A percentile compares a stretch with the other conserved stretches of the same genome.
These are phyloP conservation scores for Bubalus kerabau DNA, from an alignment of 2,113 vertebrate species.

Conservation along the genomic window DNA sequence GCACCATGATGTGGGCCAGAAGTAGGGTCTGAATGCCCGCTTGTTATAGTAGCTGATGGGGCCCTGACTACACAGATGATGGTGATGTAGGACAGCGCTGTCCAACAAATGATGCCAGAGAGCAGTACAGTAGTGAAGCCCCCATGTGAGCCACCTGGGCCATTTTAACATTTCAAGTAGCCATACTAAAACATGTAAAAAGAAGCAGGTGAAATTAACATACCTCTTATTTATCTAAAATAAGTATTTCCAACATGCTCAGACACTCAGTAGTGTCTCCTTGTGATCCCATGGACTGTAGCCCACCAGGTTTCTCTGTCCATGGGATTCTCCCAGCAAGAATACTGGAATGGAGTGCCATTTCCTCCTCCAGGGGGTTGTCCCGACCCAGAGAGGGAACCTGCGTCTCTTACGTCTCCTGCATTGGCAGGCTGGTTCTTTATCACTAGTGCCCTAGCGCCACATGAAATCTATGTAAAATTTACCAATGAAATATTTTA, in stretches of 20 bases:
- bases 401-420: neutral
- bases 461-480: neutral
- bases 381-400: no score
- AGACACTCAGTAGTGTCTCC: neutral
- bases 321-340: neutral
- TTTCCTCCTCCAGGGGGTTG: neutral
- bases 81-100: no score
- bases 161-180: neutral
- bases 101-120: neutral
- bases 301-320: neutral
- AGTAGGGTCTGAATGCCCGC: neutral
- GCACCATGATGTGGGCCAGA: neutral
- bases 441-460: neutral
- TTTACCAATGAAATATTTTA: fast-evolving
- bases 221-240: neutral
- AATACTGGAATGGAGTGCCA: neutral
- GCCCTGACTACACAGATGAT: neutral
- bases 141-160: neutral
- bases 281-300: neutral
- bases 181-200: neutral
- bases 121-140: fast-evolving
- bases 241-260: neutral
- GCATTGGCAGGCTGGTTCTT: neutral
- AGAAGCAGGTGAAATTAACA: neutral
- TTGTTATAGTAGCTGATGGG: neutral